Evolutionary conservation across 1,140 invertebrate species (phyloP), one percentile per base, ranked within the genome.

Genomic region (Charaxes varanes): DNA sequence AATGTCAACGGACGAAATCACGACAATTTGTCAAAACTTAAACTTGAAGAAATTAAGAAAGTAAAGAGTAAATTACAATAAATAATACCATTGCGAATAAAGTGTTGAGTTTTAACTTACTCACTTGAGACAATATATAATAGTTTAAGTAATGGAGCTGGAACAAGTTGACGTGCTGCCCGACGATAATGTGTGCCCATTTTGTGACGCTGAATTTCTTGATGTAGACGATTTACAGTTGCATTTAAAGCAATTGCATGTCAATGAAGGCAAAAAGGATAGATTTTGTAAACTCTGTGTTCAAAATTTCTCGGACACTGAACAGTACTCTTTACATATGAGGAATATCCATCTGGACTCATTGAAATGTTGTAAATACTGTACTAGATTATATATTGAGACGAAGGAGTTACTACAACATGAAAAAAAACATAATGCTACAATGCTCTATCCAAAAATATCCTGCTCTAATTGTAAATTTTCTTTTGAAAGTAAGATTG

Each of bases 161-260:
- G 16, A 24, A 34, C 2, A 4, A 17, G 11, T 12, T 7, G 19
- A 32, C 23, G 16, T 16, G 4, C 8, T 36, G 2, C 62, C 67
- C 2, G 30, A 23, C 2, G 77, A 81, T 4, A 67, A 58, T 8
- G 62, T 57, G 4, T 81, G 77, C 6, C 30, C 8, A 4, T 44
- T 66, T 19, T 81, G 77, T 38, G 48, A 40, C 11, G 77, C 74
- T 0, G 77, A 81, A 47, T 81, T 81, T 24, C 43, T 81, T 0
- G 72, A 81, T 11, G 36, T 52, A 1, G 62, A 64, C 0, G 74
- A 81, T 28, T 37, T 82, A 8, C 44, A 52, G 0, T n/a, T 66
- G 0, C 78, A 82, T 27, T 32, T 65, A 7, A 30, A 13, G 0
- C 68, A 78, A 47, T 26, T 74, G 1, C 77, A 81, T 33, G 23